Evolutionary conservation across 2,113 vertebrate genomes (phyloP).

Genomic region (Suncus etruscus): DNA sequence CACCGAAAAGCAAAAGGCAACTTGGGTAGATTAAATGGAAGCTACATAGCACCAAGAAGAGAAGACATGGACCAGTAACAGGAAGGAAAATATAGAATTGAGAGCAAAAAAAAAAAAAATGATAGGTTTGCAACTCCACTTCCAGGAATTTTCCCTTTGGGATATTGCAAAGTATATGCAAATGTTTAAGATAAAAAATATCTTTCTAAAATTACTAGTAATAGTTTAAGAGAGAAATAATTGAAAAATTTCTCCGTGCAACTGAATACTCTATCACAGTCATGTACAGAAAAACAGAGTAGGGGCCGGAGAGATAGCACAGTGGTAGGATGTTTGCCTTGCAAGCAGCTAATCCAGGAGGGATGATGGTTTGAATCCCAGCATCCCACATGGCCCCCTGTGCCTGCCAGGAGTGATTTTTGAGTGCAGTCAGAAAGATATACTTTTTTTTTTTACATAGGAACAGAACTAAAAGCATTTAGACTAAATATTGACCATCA

Average conservation of each 20-base stretch:
- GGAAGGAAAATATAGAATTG: neutral
- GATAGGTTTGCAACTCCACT: neutral
- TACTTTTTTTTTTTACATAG: neutral
- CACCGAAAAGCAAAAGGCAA: neutral
- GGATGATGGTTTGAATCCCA: too few species aligned
- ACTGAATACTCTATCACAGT: neutral
- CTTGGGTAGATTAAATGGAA: neutral
- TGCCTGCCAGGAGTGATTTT: neutral
- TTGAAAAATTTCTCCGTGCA: neutral
- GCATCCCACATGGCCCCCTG: too few species aligned
- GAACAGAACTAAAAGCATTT: neutral
- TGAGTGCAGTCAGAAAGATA: neutral
- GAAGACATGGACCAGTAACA: neutral
- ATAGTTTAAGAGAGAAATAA: neutral
- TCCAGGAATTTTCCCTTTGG: neutral
- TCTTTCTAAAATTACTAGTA: neutral
- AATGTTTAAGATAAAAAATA: conserved; percentile 3
- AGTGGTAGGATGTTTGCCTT: too few species aligned
- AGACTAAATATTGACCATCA: neutral
- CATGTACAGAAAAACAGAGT: neutral
- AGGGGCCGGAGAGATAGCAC: neutral
- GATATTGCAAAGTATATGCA: neutral
- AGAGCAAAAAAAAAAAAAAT: neutral
- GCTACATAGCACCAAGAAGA: neutral
- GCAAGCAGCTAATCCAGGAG: too few species aligned